Evolutionary conservation across 2,113 vertebrate genomes (phyloP), one percentile per base, ranked within the genome.

Genomic region (Orthonyx spaldingii): DNA sequence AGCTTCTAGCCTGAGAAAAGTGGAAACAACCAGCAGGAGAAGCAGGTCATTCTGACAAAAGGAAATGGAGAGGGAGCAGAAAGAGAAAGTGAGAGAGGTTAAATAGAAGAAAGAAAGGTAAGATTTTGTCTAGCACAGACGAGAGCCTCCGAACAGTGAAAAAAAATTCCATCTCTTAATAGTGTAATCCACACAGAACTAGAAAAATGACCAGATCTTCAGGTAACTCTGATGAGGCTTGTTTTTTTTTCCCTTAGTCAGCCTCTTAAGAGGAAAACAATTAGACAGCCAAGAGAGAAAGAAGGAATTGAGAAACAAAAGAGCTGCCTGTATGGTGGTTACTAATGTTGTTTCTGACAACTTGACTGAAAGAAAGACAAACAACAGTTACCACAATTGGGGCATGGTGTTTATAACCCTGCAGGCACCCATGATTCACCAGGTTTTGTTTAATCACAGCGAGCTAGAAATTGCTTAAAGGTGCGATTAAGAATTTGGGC

Each of bases 31-130:
- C 74, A 90, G 88, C 85, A 89, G 90, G 78, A 96, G 92, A 96
- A 97, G 83, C 94, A 96, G 90, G 94, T 96, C 96, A 95, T 56
- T 93, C 84, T 94, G 82, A 91, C 91, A 96, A 94, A 95, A 94
- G 84, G 85, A 74, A 84, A 83, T 18, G 24, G 59, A 87, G 78
- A 83, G 70, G 78, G 63, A 70, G 76, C 49, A 94, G 63, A 93
- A 86, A 70, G 72, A 91, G 91, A 95, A 96, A 92, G 90, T 92
- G 87, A 84, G 81, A 59, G 64, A 94, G 63, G 86, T 84, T 90
- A 84, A 84, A 86, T 7, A 77, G 61, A 93, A 66, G 39, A 65
- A 87, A 84, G 46, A 61, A 13, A 89, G 74, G 69, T 71, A 72
- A 75, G 23, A 63, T 89, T 70, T 80, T 72, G 65, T 64, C 41